A percentile compares a stretch with the other conserved stretches of the same genome.
Evolutionary conservation across 2,797 vertebrate species (phyloP).

Genomic region (Bucorvus abyssinicus): DNA sequence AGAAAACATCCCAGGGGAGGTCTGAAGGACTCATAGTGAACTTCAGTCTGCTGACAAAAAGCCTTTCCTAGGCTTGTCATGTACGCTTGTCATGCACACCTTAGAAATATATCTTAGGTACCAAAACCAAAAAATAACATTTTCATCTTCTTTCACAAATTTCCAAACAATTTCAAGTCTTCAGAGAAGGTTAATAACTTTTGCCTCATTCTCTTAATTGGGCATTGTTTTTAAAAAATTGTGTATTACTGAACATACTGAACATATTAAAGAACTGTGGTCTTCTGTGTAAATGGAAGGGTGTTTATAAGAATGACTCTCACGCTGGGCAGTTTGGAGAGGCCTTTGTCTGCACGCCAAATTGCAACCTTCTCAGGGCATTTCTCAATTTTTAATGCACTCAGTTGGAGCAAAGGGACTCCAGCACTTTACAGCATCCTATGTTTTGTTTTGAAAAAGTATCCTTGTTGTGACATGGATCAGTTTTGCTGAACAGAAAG

Average conservation of each 20-base stretch:
- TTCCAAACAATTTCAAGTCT: neutral
- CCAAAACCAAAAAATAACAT: fast-evolving
- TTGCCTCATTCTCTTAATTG: neutral
- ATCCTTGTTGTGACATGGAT: neutral
- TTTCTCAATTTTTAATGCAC: neutral
- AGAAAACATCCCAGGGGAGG: neutral
- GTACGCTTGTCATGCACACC: neutral
- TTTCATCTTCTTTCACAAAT: neutral
- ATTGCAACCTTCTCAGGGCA: neutral
- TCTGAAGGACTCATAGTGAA: neutral
- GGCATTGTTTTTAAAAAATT: neutral
- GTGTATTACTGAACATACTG: neutral
- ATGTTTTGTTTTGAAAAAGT: neutral
- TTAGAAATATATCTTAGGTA: neutral
- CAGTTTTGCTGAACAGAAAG: neutral
- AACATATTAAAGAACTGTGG: neutral
- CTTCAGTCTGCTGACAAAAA: neutral
- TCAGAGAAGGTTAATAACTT: neutral
- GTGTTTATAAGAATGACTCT: neutral
- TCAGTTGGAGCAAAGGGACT: neutral
- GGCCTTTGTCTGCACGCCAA: fast-evolving
- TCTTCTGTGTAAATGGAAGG: neutral
- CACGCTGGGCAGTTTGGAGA: neutral
- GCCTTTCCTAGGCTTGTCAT: neutral
- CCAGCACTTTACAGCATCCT: neutral